Conservation (phyloP, 2,113 vertebrate species). For the Centropristis striata region DNA sequence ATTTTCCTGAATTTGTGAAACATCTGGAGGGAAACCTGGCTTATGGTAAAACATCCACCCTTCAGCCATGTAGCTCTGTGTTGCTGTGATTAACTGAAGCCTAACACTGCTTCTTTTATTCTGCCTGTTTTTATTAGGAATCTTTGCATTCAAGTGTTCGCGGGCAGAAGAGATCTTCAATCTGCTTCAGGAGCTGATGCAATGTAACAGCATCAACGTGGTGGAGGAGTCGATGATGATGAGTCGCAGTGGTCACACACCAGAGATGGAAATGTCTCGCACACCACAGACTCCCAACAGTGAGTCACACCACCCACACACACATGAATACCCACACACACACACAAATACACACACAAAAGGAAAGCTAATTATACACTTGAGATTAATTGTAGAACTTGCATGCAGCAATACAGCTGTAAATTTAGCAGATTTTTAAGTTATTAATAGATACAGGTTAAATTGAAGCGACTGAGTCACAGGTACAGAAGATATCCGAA, state of each 20-base stretch:
- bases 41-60: background rate
- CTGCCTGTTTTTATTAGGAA: constrained; percentile 85
- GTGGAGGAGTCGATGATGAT: constrained; percentile 95
- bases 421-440: constrained; percentile 15
- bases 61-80: background rate
- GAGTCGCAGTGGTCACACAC: constrained; percentile 89
- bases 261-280: constrained; percentile 89
- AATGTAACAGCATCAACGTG: constrained; percentile 98
- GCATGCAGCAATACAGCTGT: constrained; percentile 21
- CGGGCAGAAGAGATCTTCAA: constrained; percentile 98
- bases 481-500: constrained; percentile 11
- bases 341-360: constrained; percentile 25
- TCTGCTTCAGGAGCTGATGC: constrained; percentile 98
- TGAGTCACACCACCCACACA: constrained; percentile 79
- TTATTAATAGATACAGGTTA: constrained; percentile 26
- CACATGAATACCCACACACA: constrained; percentile 7
- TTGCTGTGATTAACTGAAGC: background rate
- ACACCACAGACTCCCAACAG: constrained; percentile 90
- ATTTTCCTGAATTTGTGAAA: background rate
- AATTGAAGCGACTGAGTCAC: constrained; percentile 11
- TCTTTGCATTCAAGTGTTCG: constrained; percentile 99
- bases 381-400: constrained; percentile 43
- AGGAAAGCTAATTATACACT: constrained; percentile 33
- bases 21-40: too few species aligned
- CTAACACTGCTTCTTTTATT: constrained; percentile 10